Evolutionary conservation across 2,797 vertebrate genomes (phyloP).

Genomic region (Sebastes variabilis): DNA sequence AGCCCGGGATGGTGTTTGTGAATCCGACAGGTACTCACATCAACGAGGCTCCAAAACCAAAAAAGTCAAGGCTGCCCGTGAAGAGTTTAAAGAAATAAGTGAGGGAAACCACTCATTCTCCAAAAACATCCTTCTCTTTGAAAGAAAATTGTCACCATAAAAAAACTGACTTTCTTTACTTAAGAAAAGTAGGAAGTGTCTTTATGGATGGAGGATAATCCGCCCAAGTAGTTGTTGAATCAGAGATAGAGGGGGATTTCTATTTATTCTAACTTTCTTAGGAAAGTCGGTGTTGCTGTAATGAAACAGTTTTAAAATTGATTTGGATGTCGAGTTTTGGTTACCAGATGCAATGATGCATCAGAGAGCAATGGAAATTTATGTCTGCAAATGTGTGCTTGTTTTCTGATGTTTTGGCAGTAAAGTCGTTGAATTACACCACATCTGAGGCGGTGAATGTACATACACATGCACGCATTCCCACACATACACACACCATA

Average conservation of each 20-base stretch:
- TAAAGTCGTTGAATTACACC: not conserved
- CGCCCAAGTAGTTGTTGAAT: conserved; percentile 15
- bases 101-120: conserved; percentile 7
- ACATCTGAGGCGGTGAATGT: not conserved
- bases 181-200: not conserved
- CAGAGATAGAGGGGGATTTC: conserved; percentile 27
- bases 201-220: conserved; percentile 34
- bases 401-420: not conserved
- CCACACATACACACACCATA: not conserved
- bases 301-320: not conserved
- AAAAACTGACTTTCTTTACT: not conserved
- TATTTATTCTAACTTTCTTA: conserved; percentile 35
- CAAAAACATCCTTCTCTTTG: not conserved
- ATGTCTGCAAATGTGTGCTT: not conserved
- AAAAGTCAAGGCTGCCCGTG: not conserved
- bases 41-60: not conserved
- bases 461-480: not conserved
- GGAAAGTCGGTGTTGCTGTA: conserved; percentile 8
- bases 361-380: not conserved
- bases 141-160: conserved; percentile 7
- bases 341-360: not conserved
- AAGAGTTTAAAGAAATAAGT: conserved; percentile 5
- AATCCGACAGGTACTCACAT: not conserved
- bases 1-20: not conserved
- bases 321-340: not conserved